Conservation (phyloP, 1,140 invertebrate genomes). For the Antheraea mylitta region DNA sequence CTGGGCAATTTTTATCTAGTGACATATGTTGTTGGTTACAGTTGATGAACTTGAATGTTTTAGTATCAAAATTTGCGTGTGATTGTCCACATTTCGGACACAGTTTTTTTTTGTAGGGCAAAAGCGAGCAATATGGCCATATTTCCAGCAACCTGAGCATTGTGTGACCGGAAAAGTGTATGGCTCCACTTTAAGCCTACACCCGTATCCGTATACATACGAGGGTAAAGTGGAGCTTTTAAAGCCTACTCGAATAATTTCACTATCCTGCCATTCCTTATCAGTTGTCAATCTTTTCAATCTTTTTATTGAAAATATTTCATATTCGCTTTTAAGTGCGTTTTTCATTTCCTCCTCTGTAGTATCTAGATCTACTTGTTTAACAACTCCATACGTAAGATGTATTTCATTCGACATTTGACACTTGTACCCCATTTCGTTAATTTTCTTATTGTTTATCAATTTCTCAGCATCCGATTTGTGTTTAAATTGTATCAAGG, state of each 20-base stretch:
- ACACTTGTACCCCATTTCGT: not conserved
- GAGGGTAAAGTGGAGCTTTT: constrained; percentile 26
- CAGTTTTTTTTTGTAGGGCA: constrained; percentile 25
- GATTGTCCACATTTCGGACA: constrained; percentile 32
- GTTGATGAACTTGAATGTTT: constrained; percentile 26
- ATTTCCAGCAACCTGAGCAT: constrained; percentile 24
- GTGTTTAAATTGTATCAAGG: constrained; percentile 12
- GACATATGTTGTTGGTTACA: constrained; percentile 28
- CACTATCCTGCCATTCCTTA: constrained; percentile 28
- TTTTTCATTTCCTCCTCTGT: constrained; percentile 25
- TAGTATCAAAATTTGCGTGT: constrained; percentile 27
- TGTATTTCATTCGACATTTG: constrained; percentile 18
- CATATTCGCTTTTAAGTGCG: constrained; percentile 18
- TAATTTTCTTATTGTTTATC: not conserved
- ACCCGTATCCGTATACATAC: constrained; percentile 21
- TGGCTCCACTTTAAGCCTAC: constrained; percentile 21
- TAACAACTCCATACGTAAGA: constrained; percentile 27
- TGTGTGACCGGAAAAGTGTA: constrained; percentile 24
- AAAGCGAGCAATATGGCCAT: constrained; percentile 15
- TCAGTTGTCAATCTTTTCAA: constrained; percentile 27
- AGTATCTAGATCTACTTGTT: constrained; percentile 27
- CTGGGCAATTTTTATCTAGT: constrained; percentile 26
- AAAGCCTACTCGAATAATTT: constrained; percentile 30
- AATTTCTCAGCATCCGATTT: constrained; percentile 1
- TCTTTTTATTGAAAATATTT: constrained; percentile 26